These are phyloP conservation scores for Agrotis clavis DNA, from an alignment of 2,888 invertebrate genomes.

Conservation along the genomic window DNA sequence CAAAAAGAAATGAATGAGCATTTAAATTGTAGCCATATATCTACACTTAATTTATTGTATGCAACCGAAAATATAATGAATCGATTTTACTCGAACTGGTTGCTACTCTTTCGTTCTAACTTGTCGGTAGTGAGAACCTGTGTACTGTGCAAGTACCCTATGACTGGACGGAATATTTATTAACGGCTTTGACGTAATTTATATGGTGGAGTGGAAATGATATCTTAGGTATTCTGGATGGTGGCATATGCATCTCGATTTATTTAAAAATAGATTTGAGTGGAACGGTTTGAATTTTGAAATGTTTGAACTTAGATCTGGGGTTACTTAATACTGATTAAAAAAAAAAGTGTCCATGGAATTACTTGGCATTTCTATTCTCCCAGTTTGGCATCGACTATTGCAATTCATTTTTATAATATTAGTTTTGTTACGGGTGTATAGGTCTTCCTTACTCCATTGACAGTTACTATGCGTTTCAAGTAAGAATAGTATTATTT, in stretches of 20 bases:
- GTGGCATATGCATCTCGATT: not conserved
- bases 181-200: slow-evolving; percentile 32
- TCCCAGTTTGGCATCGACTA: not conserved
- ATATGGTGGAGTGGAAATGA: slow-evolving; percentile 6
- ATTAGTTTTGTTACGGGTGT: too few relatives aligned
- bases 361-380: not conserved
- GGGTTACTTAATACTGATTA: too few relatives aligned
- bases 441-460: not conserved
- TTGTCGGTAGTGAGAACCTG: not conserved
- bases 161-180: slow-evolving; percentile 43
- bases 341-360: not conserved
- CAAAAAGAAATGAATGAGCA: too few relatives aligned
- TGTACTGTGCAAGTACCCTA: not conserved
- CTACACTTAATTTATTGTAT: too few relatives aligned
- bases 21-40: too few relatives aligned
- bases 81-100: too few relatives aligned
- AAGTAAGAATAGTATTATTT: too few relatives aligned
- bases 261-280: slow-evolving; percentile 1
- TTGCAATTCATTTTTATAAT: not conserved
- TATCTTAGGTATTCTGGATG: slow-evolving; percentile 11
- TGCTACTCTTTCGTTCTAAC: not conserved
- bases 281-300: not conserved
- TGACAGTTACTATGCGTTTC: too few relatives aligned
- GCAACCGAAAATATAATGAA: too few relatives aligned
- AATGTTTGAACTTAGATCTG: not conserved